Conservation (phyloP, 1,140 invertebrate species). For the Araneus ventricosus region DNA sequence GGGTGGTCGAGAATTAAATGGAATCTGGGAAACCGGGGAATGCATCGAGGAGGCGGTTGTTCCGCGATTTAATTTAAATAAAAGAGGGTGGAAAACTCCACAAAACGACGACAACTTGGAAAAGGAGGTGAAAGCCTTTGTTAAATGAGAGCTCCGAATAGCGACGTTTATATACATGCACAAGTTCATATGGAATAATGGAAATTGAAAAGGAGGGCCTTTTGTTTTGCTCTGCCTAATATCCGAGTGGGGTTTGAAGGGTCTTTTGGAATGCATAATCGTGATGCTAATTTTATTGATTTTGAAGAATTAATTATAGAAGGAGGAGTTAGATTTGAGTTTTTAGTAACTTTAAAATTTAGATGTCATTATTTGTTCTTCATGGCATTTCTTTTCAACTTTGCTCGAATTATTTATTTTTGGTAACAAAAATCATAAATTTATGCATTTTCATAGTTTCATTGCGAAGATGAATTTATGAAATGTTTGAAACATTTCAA, state of each 20-base stretch:
- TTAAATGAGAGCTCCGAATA: constrained; percentile 48
- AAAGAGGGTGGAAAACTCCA: constrained; percentile 45
- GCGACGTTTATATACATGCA: constrained; percentile 19
- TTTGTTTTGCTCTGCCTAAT: constrained; percentile 14
- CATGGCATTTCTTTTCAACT: background rate
- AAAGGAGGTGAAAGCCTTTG: constrained; percentile 60
- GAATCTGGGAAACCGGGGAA: constrained; percentile 43
- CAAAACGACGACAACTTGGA: constrained; percentile 49
- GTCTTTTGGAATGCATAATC: background rate
- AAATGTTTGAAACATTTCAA: too few relatives aligned
- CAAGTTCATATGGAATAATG: constrained; percentile 30
- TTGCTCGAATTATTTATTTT: background rate
- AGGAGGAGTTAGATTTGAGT: background rate
- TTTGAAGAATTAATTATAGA: background rate
- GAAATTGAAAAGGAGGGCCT: constrained; percentile 13
- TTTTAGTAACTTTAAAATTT: background rate
- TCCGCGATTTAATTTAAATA: constrained; percentile 67
- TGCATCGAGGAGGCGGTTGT: constrained; percentile 6
- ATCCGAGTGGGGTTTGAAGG: background rate
- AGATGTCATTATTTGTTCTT: background rate
- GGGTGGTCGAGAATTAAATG: constrained; percentile 33
- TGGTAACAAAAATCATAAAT: too few relatives aligned
- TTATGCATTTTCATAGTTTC: too few relatives aligned
- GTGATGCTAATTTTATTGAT: background rate
- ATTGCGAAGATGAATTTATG: too few relatives aligned